phyloP scores from a whole-genome alignment of 2,888 invertebrate genomes.

The Thecocarcelia acutangulata region DNA sequence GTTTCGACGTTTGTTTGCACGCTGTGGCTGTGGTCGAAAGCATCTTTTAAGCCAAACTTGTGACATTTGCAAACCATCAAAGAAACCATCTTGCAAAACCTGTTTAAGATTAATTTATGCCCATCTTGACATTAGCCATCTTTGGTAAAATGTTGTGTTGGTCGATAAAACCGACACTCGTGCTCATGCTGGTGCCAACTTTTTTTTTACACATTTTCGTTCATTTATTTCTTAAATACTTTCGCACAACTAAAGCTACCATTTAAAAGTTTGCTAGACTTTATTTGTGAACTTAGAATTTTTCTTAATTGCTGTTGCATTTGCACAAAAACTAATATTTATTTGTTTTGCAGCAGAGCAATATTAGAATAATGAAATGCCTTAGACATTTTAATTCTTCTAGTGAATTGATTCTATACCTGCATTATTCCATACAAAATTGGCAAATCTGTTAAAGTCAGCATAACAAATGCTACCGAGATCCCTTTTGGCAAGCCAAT shows the following conservation, averaged over 20 bases:
- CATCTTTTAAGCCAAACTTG: conserved; percentile 59
- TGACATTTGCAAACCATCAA: conserved; percentile 66
- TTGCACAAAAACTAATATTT: too few relatives aligned
- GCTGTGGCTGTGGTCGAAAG: conserved; percentile 22
- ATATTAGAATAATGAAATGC: too few relatives aligned
- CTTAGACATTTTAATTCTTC: too few relatives aligned
- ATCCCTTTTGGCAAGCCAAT: too few relatives aligned
- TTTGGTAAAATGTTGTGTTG: conserved; percentile 69
- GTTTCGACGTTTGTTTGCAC: conserved; percentile 3
- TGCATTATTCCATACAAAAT: too few relatives aligned
- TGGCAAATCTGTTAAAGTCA: too few relatives aligned
- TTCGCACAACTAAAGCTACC: conserved; percentile 1
- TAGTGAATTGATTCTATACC: too few relatives aligned
- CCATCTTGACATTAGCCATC: conserved; percentile 77
- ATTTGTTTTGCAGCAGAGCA: too few relatives aligned
- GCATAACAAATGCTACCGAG: too few relatives aligned
- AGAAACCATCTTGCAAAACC: conserved; percentile 55
- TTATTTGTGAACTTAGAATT: too few relatives aligned
- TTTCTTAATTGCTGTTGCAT: too few relatives aligned
- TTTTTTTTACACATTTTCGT: conserved; percentile 52
- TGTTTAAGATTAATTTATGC: conserved; percentile 74
- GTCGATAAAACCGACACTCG: conserved; percentile 45
- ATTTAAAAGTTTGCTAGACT: too few relatives aligned
- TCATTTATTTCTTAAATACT: conserved; percentile 19
- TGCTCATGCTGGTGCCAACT: conserved; percentile 56